Evolutionary conservation across 92 coral and sea anemone genomes (phyloP), one percentile per base, ranked within the genome.

Genomic region (Paragorgia papillata): DNA sequence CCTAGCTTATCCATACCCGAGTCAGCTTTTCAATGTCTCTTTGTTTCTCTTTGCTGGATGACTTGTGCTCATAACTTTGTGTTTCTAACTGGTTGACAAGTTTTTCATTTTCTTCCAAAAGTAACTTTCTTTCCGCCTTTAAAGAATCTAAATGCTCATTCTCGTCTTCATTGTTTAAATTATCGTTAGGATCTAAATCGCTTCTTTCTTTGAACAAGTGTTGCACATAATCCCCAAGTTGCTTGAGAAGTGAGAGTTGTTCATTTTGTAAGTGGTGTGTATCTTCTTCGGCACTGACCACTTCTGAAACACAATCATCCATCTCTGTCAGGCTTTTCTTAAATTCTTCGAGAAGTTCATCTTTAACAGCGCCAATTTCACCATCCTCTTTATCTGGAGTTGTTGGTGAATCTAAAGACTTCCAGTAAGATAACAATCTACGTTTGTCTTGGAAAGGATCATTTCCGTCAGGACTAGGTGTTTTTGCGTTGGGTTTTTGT

Each of bases 301-400:
- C 57, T 26, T 30, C 17, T n/a, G 82, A 80, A 71, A 74, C 63
- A 24, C 88, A 84, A 71, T 84, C 91, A 65, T 93, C 93, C 83
- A 90, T 86, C 74, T 90, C 90, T 9, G 91, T 84, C 22, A 93
- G 75, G 69, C 91, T 86, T 15, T 85, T 91, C 51, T 89, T 91
- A 43, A 94, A 82, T 57, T 94, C 98, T 48, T 76, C 87, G 41
- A 94, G 86, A 53, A 94, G 95, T 43, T 88, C 84, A 66, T 94
- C 91, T 17, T 46, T 69, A 49, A 49, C 76, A 49, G 30, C 22
- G 28, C 27, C 65, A 13, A 20, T 55, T 19, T 54, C 33, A 68
- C 39, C 20, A 4, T 27, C 24, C 55, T 88, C 88, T 46, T 90
- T 64, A 9, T 69, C 71, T 19, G 85, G 77, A 53, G 86, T 70